Evolutionary conservation across 2,113 vertebrate species (phyloP), one percentile per base, ranked within the genome.

Genomic region (Peromyscus maniculatus): DNA sequence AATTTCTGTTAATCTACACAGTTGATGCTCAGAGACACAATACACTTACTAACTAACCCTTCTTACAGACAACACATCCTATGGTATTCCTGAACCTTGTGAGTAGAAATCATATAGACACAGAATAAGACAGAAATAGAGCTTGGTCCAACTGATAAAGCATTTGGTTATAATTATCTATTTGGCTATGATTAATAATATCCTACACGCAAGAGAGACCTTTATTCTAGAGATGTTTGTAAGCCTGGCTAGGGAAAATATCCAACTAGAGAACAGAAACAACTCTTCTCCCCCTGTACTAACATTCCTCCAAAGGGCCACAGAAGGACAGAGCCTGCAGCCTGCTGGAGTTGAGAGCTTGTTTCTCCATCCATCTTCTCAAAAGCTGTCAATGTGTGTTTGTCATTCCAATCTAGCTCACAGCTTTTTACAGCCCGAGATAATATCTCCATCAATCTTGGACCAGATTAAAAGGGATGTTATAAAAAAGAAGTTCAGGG

Each of bases 361-460:
- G 97, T 95, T 97, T 93, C 96, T 91, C 88, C 97, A 98, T 98
- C 97, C 86, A 87, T 98, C 98, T 98, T 98, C 91, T 96, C 96
- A 97, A 97, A 69, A 98, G 93, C 98, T 98, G 98, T 95, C 97
- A 91, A 97, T 97, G 97, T 96, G 97, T 98, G 97, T 98, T 98
- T 98, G 98, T 97, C 98, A 97, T 98, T 98, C 97, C 97, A 98
- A 52, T 62, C 78, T 55, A 66, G 96, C 97, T 95, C 69, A 66
- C 96, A 97, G 98, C 98, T 98, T 95, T 92, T 97, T 97, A 98
- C 36, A 91, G 88, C 77, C 92, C 94, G 57, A 98, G 97, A 97
- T 97, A 97, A 93, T 31, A 67, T 83, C 39, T 88, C 95, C 87
- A 98, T 98, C 98, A 98, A 98, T 99, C 98, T 98, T 94, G 66